phyloP scores from a whole-genome alignment of 2,888 invertebrate species.

The Calliopum simillimum region DNA sequence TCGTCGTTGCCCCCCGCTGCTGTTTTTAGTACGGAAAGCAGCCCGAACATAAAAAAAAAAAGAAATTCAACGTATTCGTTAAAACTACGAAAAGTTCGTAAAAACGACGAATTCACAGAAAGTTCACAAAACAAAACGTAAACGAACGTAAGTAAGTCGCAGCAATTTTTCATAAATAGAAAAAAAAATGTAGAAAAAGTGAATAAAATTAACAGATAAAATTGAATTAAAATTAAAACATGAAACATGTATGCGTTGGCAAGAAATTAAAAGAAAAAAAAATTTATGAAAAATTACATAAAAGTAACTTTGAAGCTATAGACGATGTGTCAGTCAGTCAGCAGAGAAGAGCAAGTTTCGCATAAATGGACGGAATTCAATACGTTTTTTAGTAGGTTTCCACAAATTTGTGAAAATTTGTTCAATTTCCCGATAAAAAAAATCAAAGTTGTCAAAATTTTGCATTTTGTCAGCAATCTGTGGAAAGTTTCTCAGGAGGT shows the following conservation, averaged over 20 bases:
- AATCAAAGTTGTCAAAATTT: not conserved
- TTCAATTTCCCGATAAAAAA: not conserved
- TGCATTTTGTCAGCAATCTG: not conserved
- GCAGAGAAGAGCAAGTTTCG: too few relatives aligned
- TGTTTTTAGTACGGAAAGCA: too few relatives aligned
- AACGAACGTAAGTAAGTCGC: constrained; percentile 23
- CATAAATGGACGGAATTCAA: not conserved
- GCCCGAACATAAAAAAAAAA: too few relatives aligned
- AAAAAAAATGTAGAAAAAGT: constrained; percentile 1
- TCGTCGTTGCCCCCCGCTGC: too few relatives aligned
- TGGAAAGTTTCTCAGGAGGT: not conserved
- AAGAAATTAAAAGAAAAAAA: not conserved
- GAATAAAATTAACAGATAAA: constrained; percentile 11
- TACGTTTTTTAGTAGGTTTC: not conserved
- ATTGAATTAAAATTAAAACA: not conserved
- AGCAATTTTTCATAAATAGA: constrained; percentile 13
- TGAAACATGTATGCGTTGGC: constrained; percentile 16
- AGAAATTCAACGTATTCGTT: not conserved
- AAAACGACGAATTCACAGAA: constrained; percentile 1
- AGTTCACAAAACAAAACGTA: constrained; percentile 11
- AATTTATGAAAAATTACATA: constrained; percentile 27
- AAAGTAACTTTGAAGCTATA: constrained; percentile 4
- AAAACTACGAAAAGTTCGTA: not conserved
- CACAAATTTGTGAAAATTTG: not conserved
- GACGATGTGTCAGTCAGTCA: too few relatives aligned